Evolutionary conservation across 1,140 invertebrate species (phyloP), one percentile per base, ranked within the genome.

Genomic region (Lepidurus couesii): DNA sequence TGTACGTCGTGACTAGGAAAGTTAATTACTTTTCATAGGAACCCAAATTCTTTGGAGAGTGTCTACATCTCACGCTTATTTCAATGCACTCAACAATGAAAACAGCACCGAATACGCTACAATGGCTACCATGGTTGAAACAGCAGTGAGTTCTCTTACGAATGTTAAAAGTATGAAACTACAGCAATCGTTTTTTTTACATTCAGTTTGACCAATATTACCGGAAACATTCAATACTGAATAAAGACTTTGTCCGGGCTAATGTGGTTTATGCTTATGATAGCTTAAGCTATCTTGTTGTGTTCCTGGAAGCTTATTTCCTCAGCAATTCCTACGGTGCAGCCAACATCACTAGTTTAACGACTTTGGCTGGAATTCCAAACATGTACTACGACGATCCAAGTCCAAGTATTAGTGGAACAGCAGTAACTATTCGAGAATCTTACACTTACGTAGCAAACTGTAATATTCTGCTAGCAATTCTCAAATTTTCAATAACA

Each of bases 281-380:
- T 1, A 21, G 6, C 53, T 13, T n/a, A 65, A 65, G 4, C 13
- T 21, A 11, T 21, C 6, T 65, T 9, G 53, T 65, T 7, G 4
- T 65, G 13, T 65, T 65, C 53, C 16, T 65, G 53, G 53, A 65
- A 65, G 53, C n/a, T 16, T 65, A 65, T 16, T 65, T 65, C 53
- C 6, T 65, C 16, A 65, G 21, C 53, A 65, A 65, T 65, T 13
- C 53, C 0, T 21, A 21, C 53, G 8, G 5, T 65, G 53, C 0
- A n/a, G 7, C 16, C 16, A 16, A 65, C 1, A 65, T 65, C n/a
- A 65, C 53, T 13, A 65, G 53, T 21, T 65, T 65, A 65, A 65
- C 53, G 6, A 16, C 16, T 4, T 13, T 65, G 53, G 1, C 16
- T 16, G 13, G 6, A 65, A 16, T 65, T 65, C 53, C 53, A 4